phyloP scores from a whole-genome alignment of 2,113 vertebrate species.

The Lepidothrix coronata region DNA sequence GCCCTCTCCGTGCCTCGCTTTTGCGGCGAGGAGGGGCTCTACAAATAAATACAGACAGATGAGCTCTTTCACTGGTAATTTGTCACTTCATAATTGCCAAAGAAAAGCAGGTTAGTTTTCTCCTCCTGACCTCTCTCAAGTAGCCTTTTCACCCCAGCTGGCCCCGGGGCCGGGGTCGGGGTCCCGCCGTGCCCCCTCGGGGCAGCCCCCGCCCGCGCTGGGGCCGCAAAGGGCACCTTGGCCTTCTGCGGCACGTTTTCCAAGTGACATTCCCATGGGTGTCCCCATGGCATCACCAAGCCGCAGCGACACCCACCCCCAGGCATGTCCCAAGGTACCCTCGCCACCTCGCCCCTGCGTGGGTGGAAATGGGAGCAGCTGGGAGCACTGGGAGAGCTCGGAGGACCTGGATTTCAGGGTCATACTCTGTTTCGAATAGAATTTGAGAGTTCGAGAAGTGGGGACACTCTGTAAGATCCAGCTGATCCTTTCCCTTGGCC shows the following conservation, averaged over 20 bases:
- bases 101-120: constrained; percentile 36
- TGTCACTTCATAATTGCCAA: constrained; percentile 55
- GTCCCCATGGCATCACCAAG: neutral
- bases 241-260: neutral
- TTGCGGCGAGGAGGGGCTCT: neutral
- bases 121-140: constrained; percentile 29
- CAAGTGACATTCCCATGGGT: neutral
- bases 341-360: accelerated
- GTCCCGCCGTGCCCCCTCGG: neutral
- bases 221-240: neutral
- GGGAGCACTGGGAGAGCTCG: neutral
- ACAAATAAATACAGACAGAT: constrained; percentile 40
- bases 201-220: accelerated
- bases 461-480: neutral
- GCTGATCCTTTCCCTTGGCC: neutral
- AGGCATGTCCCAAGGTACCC: neutral
- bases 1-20: neutral
- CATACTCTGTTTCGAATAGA: neutral
- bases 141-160: constrained; percentile 21
- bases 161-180: neutral
- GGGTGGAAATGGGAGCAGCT: neutral
- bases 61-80: constrained; percentile 26
- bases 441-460: accelerated
- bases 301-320: accelerated
- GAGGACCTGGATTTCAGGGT: neutral